These are phyloP conservation scores for Trichonephila clavipes DNA, from an alignment of 1,140 invertebrate genomes.

Conservation along the genomic window DNA sequence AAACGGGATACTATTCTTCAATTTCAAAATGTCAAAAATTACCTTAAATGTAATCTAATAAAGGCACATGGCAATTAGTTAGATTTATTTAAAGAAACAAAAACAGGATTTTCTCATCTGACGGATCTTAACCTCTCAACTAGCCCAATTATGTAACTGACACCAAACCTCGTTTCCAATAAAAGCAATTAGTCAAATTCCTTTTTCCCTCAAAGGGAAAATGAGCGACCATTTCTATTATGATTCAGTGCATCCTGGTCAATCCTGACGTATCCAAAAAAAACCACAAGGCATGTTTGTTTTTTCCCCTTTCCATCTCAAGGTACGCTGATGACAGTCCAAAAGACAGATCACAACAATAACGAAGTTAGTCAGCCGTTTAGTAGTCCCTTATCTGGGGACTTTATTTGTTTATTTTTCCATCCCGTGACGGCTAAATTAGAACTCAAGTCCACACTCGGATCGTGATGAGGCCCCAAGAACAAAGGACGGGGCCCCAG, in stretches of 20 bases:
- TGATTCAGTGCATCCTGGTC: constrained; percentile 4
- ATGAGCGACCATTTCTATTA: neutral
- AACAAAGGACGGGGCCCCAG: constrained; percentile 7
- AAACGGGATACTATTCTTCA: too few relatives aligned
- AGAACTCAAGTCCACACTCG: constrained; percentile 74
- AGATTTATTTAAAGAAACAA: neutral
- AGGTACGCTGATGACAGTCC: constrained; percentile 58
- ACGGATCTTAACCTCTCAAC: neutral
- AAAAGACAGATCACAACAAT: constrained; percentile 59
- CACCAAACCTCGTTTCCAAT: neutral
- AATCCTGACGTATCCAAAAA: constrained; percentile 2
- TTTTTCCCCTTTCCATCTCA: neutral
- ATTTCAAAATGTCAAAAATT: neutral
- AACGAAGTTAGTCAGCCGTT: constrained; percentile 76
- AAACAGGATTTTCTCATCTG: neutral
- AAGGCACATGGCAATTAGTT: neutral
- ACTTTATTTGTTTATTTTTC: constrained; percentile 44
- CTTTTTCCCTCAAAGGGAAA: neutral
- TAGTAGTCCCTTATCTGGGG: constrained; percentile 52
- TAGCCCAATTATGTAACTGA: neutral
- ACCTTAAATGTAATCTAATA: neutral
- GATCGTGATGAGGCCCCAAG: neutral
- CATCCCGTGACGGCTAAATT: constrained; percentile 67
- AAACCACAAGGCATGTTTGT: constrained; percentile 12
- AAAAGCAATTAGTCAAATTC: constrained; percentile 5